Base-by-base conservation (phyloP, 1,140 invertebrate genomes). In the Macrosteles quadrilineatus region DNA sequence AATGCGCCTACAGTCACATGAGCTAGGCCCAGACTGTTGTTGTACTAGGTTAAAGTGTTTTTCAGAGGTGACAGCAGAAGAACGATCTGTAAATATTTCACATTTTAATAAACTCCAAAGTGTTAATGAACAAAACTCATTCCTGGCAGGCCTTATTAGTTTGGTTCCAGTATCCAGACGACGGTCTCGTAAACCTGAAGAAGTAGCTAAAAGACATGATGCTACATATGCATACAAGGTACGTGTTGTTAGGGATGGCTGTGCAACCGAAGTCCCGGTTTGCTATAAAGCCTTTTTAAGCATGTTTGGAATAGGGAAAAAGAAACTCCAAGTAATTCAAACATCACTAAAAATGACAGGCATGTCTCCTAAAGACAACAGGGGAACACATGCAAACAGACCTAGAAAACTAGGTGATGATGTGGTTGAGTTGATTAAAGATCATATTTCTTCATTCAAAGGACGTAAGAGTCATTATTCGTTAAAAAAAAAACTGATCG, bases 401-500 rank as follows among this genome's bases (percentile, higher is more conserved):
- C n/a, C n/a, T n/a, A n/a, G n/a, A n/a, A n/a, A n/a, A n/a, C n/a
- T n/a, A n/a, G n/a, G n/a, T n/a, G n/a, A n/a, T n/a, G n/a, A n/a
- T n/a, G n/a, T n/a, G n/a, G n/a, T n/a, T n/a, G n/a, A n/a, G n/a
- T n/a, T n/a, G n/a, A n/a, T n/a, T n/a, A n/a, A n/a, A 6, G 9
- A 11, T 11, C 23, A 55, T 55, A 55, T 55, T 55, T 55, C 17
- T 21, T 55, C 17, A 19, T 6, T 9, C 29, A 66, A 40, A 66
- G n/a, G 2, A 43, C n/a, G 14, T 23, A 40, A 66, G 2, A 36
- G 14, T 66, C 64, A 66, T 31, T 27, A 27, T 63, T 17, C 12
- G 19, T 17, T 14, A 11, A 25, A n/a, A 63, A n/a, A 63, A 67
- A 67, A 45, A 45, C 65, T 45, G 65, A 67, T 23, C 63, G 25